Evolutionary conservation across 1,140 invertebrate genomes (phyloP), one percentile per base, ranked within the genome.

Genomic region (Pseudomyrmex dendroicus): DNA sequence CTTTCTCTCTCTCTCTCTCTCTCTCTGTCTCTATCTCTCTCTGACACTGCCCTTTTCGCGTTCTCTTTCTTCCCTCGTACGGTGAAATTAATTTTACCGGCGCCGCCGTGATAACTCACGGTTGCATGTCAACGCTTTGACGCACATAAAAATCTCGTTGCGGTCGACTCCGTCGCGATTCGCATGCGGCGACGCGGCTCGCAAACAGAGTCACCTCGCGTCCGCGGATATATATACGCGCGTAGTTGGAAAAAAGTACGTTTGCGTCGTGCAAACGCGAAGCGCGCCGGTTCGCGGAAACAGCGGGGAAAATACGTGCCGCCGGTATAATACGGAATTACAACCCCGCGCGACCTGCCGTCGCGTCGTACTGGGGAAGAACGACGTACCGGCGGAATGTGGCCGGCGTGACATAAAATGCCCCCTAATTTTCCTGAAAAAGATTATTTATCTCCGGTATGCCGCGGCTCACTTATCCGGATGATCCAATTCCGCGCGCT

Each of bases 141-240:
- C 87, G 89, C 83, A 84, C 80, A 85, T 89, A 87, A 90, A 91
- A 91, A 91, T 89, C 83, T 88, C 86, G 70, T 83, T 72, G 85
- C 82, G 86, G 86, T 86, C 72, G 82, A 66, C 73, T 20, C 52
- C 73, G 76, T 70, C 62, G 78, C 67, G 73, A 76, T 72, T 67
- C 54, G 83, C 22, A 22, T 61, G 82, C 57, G 73, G 48, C 80
- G 44, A 35, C 83, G 59, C 10, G 13, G 50, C 50, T 52, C 35
- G 35, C 35, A 35, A 35, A 35, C 35, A 35, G 35, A 35, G 35
- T 35, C 54, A 74, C 83, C 48, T 68, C 62, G 59, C 66, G 57
- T 50, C 54, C 77, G 20, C 22, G 7, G 57, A n/a, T 22, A 9
- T 15, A 35, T 35, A 54, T 44, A 35, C 35, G 17, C 61, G 73